Conservation (phyloP, 2,888 invertebrate genomes). For the Baccha elongata region DNA sequence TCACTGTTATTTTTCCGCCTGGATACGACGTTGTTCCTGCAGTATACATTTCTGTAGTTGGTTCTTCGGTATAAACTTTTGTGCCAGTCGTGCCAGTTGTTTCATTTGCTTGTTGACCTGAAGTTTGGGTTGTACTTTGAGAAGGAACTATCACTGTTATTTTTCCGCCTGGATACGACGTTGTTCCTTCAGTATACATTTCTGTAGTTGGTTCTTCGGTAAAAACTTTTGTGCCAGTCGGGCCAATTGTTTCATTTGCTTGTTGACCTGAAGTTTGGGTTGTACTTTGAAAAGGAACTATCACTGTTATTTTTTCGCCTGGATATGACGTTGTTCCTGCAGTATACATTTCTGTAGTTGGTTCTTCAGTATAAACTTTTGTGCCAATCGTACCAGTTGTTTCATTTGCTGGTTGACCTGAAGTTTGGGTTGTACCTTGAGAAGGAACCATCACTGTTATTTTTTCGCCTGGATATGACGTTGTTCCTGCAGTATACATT, state of each 20-base stretch:
- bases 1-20: background rate
- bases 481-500: background rate
- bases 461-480: background rate
- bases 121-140: background rate
- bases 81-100: too few species aligned
- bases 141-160: background rate
- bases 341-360: background rate
- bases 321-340: conserved; percentile 4
- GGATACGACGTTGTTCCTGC: conserved; percentile 4
- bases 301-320: background rate
- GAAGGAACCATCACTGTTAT: background rate
- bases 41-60: background rate
- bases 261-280: background rate
- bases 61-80: background rate
- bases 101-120: background rate
- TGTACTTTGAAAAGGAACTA: background rate
- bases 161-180: background rate
- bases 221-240: too few species aligned
- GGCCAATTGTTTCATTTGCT: too few species aligned
- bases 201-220: background rate
- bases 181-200: background rate
- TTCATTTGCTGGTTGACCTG: background rate
- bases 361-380: background rate
- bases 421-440: background rate
- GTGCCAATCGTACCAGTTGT: too few species aligned